Evolutionary conservation across 2,888 invertebrate species (phyloP).

Genomic region (Oscheius sp.): DNA sequence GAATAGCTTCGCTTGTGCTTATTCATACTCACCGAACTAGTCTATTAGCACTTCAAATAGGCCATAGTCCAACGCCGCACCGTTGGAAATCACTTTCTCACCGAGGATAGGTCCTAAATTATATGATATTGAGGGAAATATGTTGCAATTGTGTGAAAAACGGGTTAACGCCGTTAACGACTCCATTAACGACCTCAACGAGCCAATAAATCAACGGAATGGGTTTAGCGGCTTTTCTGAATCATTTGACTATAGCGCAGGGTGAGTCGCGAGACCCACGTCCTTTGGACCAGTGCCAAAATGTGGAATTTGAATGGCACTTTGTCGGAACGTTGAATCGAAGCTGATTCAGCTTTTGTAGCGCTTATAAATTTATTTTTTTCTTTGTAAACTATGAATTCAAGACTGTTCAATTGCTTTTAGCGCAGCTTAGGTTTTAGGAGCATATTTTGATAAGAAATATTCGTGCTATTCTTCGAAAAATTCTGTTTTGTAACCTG

Average conservation of each 20-base stretch:
- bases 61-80: too few relatives aligned
- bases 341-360: neutral
- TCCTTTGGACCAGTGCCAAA: neutral
- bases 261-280: conserved; percentile 9
- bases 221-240: conserved; percentile 29
- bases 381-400: too few relatives aligned
- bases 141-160: conserved; percentile 29
- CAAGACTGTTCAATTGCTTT: too few relatives aligned
- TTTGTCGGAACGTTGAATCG: neutral
- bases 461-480: too few relatives aligned
- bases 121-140: conserved; percentile 8
- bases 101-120: neutral
- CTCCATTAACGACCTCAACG: conserved; percentile 31
- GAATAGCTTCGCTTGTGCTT: too few relatives aligned
- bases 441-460: too few relatives aligned
- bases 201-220: conserved; percentile 35
- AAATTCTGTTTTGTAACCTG: too few relatives aligned
- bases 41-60: too few relatives aligned
- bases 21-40: too few relatives aligned
- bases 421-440: too few relatives aligned
- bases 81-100: neutral
- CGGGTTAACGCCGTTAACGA: conserved; percentile 37
- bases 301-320: neutral
- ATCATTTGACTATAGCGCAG: neutral
- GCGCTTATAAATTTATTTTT: too few relatives aligned